These are phyloP conservation scores for Dilophus febrilis DNA, from an alignment of 2,888 invertebrate species.

Conservation along the genomic window DNA sequence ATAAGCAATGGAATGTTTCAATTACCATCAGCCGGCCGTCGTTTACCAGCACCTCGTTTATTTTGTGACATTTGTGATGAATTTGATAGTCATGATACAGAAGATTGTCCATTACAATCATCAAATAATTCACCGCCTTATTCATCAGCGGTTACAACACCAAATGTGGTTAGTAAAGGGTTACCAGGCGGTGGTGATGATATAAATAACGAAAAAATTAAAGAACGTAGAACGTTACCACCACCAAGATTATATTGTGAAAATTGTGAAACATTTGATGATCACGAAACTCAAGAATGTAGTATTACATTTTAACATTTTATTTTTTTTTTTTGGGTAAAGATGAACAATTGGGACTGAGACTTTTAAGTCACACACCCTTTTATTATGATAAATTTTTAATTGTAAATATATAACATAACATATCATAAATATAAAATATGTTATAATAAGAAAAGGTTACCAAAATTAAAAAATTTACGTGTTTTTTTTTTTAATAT, in stretches of 20 bases:
- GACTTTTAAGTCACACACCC: no score
- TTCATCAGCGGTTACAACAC: constrained; percentile 20
- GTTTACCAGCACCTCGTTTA: constrained; percentile 50
- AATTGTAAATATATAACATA: no score
- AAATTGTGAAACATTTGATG: constrained; percentile 52
- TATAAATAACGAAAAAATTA: constrained; percentile 14
- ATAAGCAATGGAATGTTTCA: constrained; percentile 35
- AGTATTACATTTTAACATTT: neutral
- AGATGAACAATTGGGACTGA: no score
- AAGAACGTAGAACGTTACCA: constrained; percentile 25
- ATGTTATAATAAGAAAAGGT: no score
- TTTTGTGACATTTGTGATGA: constrained; percentile 97
- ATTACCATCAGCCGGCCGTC: constrained; percentile 29
- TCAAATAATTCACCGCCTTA: constrained; percentile 36
- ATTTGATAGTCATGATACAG: constrained; percentile 93
- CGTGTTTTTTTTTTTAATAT: no score
- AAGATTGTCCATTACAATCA: constrained; percentile 84
- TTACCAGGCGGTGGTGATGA: no score
- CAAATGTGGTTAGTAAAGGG: neutral
- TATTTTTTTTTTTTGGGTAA: no score
- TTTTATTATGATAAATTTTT: no score
- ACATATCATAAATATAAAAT: no score
- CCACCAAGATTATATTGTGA: constrained; percentile 72
- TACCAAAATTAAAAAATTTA: no score
- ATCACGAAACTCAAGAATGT: constrained; percentile 6